Percentiles rank a stretch among this genome's conserved stretches.
These are phyloP conservation scores for Brachypterus glaber DNA, from an alignment of 2,888 invertebrate genomes.

Conservation along the genomic window DNA sequence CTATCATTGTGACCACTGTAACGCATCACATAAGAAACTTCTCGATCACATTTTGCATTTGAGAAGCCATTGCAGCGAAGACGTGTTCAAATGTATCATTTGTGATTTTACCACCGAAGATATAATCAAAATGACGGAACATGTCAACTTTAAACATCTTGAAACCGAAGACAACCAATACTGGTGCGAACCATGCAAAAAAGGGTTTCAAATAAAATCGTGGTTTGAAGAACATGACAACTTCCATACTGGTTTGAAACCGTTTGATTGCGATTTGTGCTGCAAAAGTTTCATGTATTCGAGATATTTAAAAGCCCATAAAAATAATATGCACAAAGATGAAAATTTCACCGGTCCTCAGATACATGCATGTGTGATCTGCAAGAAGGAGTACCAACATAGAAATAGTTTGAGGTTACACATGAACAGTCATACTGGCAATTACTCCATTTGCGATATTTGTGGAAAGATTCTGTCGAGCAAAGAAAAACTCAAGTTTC, in stretches of 20 bases:
- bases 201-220: constrained; percentile 44
- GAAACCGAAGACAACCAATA: constrained; percentile 37
- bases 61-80: constrained; percentile 32
- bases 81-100: constrained; percentile 34
- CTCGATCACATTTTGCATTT: constrained; percentile 36
- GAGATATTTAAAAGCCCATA: constrained; percentile 21
- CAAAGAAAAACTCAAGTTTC: constrained; percentile 32
- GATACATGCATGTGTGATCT: constrained; percentile 25
- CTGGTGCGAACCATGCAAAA: constrained; percentile 45
- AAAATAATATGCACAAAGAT: constrained; percentile 21
- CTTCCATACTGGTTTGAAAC: constrained; percentile 38
- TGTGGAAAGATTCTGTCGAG: constrained; percentile 16
- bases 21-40: constrained; percentile 35
- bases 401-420: constrained; percentile 18
- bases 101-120: constrained; percentile 35
- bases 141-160: constrained; percentile 31
- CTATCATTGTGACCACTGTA: constrained; percentile 37
- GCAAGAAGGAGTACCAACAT: constrained; percentile 20
- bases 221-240: constrained; percentile 48
- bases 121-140: constrained; percentile 32
- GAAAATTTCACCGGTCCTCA: constrained; percentile 18
- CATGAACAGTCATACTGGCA: constrained; percentile 25
- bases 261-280: constrained; percentile 39
- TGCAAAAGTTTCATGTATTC: constrained; percentile 32
- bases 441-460: constrained; percentile 10